Conservation (phyloP, 1,140 invertebrate species). For the Megalopta genalis region DNA sequence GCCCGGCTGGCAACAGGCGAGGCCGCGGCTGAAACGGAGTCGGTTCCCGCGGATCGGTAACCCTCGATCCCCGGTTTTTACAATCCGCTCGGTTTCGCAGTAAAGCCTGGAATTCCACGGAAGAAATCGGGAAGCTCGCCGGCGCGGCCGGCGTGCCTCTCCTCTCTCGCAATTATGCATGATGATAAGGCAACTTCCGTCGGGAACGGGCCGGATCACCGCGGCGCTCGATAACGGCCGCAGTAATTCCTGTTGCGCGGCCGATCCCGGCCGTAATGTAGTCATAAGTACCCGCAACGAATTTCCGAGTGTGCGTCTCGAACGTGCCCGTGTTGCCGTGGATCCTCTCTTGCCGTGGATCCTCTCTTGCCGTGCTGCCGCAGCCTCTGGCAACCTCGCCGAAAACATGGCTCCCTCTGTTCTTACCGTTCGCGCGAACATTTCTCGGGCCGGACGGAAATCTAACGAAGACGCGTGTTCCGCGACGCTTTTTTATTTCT, state of each 20-base stretch:
- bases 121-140: slow-evolving; percentile 5
- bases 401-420: too few relatives aligned
- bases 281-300: slow-evolving; percentile 57
- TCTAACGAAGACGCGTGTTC: too few relatives aligned
- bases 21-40: neutral
- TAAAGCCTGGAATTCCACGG: neutral
- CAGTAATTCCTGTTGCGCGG: slow-evolving; percentile 47
- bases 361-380: neutral
- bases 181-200: slow-evolving; percentile 47
- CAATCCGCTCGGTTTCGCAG: neutral
- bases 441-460: too few relatives aligned
- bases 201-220: slow-evolving; percentile 23
- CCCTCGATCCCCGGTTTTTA: neutral
- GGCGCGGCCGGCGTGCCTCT: neutral
- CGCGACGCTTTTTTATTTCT: too few relatives aligned
- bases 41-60: neutral
- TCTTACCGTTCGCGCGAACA: too few relatives aligned
- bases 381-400: too few relatives aligned
- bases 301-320: slow-evolving; percentile 49
- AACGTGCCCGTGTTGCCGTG: slow-evolving; percentile 12
- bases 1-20: neutral
- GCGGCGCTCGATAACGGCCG: slow-evolving; percentile 37
- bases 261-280: slow-evolving; percentile 45
- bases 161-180: slow-evolving; percentile 26
- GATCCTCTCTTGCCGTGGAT: neutral